phyloP scores from a whole-genome alignment of 2,797 vertebrate species.

The Buceros bicornis region DNA sequence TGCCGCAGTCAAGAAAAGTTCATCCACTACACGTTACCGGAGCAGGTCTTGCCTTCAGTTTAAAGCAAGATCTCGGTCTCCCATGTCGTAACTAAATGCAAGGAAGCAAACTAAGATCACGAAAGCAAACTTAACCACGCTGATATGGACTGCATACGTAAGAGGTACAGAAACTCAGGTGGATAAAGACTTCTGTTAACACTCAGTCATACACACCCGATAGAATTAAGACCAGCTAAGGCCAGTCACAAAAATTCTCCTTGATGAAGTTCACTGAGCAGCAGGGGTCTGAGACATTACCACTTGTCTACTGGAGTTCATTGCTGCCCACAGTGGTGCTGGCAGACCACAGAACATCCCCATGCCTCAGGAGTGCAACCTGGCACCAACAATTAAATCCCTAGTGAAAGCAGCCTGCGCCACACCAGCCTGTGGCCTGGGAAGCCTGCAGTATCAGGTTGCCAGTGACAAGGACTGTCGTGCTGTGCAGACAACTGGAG shows the following conservation, averaged over 20 bases:
- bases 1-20: neutral
- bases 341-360: neutral
- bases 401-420: neutral
- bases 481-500: accelerated
- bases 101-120: neutral
- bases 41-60: neutral
- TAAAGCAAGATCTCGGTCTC: neutral
- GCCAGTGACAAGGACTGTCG: neutral
- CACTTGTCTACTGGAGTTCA: accelerated
- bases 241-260: neutral
- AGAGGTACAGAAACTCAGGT: neutral
- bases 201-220: neutral
- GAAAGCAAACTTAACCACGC: neutral
- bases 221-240: accelerated
- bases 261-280: neutral
- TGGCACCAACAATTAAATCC: neutral
- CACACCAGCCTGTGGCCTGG: neutral
- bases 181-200: neutral
- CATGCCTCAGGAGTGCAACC: neutral
- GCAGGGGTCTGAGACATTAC: accelerated
- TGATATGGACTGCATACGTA: neutral
- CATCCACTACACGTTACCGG: neutral
- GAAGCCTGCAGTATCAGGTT: neutral
- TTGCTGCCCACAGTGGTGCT: neutral
- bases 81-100: neutral